These are phyloP conservation scores for Eucidaris tribuloides DNA, from an alignment of 35 echinoderm and acorn worm species.

Conservation along the genomic window DNA sequence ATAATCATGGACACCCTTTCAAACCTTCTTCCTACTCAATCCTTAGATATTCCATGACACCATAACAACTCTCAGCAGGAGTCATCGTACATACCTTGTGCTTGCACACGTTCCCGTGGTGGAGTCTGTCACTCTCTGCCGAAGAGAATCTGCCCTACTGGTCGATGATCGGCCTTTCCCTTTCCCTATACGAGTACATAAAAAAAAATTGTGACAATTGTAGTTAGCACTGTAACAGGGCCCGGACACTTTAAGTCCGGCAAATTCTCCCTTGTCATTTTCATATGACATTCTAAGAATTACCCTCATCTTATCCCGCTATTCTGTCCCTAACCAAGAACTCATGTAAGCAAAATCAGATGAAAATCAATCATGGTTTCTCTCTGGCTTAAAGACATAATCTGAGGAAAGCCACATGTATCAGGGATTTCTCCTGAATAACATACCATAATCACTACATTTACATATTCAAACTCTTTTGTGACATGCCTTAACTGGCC, in stretches of 20 bases:
- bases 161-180: slow-evolving; percentile 52
- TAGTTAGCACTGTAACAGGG: background rate
- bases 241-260: no score
- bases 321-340: background rate
- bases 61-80: background rate
- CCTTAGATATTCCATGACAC: background rate
- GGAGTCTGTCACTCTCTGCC: slow-evolving; percentile 78
- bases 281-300: no score
- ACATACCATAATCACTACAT: background rate
- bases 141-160: slow-evolving; percentile 32
- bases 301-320: background rate
- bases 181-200: slow-evolving; percentile 51
- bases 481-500: no score
- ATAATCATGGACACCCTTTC: background rate
- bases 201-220: background rate
- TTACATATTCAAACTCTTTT: no score
- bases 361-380: background rate
- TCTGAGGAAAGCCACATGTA: background rate
- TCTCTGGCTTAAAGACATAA: no score
- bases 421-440: no score
- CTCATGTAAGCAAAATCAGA: background rate
- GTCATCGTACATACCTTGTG: slow-evolving; percentile 63
- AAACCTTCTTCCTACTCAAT: background rate
- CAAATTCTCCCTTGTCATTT: no score
- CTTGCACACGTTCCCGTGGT: slow-evolving; percentile 99